phyloP scores from a whole-genome alignment of 2,797 vertebrate genomes.

The Siniperca obscura region DNA sequence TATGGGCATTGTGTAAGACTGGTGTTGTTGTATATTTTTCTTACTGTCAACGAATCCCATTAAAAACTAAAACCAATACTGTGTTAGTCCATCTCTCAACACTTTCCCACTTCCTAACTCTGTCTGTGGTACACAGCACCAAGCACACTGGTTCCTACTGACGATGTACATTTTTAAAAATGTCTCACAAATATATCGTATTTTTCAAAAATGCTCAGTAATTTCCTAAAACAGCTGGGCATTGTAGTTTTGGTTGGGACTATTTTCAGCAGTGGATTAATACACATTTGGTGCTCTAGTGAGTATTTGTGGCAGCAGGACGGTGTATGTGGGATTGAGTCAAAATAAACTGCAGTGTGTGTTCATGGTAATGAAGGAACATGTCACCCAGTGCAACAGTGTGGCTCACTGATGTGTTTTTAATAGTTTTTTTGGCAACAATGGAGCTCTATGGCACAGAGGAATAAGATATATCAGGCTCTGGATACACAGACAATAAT shows the following conservation, averaged over 20 bases:
- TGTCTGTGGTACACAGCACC: not conserved
- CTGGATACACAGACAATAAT: not conserved
- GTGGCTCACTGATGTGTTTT: not conserved
- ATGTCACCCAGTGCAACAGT: not conserved
- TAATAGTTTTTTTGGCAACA: slow-evolving; percentile 1
- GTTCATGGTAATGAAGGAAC: slow-evolving; percentile 10
- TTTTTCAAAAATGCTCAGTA: not conserved
- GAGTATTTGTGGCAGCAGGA: not conserved
- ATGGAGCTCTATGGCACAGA: not conserved
- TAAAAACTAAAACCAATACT: not conserved
- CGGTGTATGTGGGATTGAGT: not conserved
- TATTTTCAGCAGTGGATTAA: slow-evolving; percentile 1
- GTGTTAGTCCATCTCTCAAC: not conserved
- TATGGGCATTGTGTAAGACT: not conserved
- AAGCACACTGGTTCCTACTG: not conserved
- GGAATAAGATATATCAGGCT: not conserved
- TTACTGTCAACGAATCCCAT: not conserved
- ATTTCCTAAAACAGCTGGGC: not conserved
- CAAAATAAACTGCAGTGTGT: not conserved
- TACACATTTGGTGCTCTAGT: not conserved
- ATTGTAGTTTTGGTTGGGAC: not conserved
- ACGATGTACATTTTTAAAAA: not conserved
- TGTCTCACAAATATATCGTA: not conserved
- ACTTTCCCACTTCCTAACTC: not conserved
- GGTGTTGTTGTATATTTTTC: not conserved